Evolutionary conservation across 2,113 vertebrate genomes (phyloP).

Genomic region (Malurus elegans): DNA sequence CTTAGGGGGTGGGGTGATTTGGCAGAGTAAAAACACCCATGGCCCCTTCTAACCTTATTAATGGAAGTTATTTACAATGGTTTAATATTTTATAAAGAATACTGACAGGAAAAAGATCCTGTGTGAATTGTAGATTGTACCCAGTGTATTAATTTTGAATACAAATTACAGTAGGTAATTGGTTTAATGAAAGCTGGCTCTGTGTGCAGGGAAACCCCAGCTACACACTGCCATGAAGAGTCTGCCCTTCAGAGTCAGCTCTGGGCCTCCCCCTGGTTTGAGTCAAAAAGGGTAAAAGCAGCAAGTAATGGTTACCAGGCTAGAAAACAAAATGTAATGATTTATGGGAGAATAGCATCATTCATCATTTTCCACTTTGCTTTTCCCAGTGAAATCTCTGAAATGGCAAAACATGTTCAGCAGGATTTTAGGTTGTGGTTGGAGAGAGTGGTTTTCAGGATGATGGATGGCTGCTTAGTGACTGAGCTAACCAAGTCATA

Average conservation of each 20-base stretch:
- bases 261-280: fast-evolving
- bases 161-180: neutral
- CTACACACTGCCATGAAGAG: fast-evolving
- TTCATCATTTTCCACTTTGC: neutral
- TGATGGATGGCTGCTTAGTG: neutral
- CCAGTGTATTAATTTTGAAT: neutral
- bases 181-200: neutral
- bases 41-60: neutral
- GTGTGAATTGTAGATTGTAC: neutral
- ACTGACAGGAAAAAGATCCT: neutral
- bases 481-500: neutral
- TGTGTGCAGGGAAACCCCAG: neutral
- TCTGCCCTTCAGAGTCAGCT: neutral
- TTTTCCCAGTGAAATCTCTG: neutral
- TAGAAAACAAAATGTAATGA: neutral
- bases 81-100: neutral
- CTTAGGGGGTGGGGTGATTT: neutral
- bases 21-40: neutral
- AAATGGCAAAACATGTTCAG: fast-evolving
- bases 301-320: neutral
- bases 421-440: neutral
- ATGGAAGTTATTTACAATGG: neutral
- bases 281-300: neutral
- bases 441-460: neutral
- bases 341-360: neutral